These are phyloP conservation scores for Ranitomeya imitator DNA, from an alignment of 2,113 vertebrate genomes.

Conservation along the genomic window DNA sequence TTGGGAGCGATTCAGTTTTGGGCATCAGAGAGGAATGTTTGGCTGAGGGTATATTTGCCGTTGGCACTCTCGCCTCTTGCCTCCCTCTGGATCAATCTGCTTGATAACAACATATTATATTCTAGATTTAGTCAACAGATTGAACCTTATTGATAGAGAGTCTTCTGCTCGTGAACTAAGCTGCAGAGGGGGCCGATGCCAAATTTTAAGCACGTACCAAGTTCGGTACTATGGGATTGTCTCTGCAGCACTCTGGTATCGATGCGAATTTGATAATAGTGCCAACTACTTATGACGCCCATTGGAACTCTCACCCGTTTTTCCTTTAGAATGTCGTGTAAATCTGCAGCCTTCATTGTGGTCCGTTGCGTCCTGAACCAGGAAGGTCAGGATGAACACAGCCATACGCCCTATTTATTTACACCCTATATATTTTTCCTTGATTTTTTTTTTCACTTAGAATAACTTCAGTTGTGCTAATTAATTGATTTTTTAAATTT, in stretches of 20 bases:
- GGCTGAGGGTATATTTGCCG: conserved; percentile 19
- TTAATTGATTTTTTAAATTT: conserved; percentile 59
- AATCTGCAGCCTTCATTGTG: neutral
- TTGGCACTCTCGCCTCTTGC: conserved; percentile 31
- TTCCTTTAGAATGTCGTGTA: neutral
- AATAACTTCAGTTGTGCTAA: conserved; percentile 62
- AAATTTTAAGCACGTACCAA: conserved; percentile 47
- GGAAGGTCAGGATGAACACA: neutral
- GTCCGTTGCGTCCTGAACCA: neutral
- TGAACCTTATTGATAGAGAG: conserved; percentile 41
- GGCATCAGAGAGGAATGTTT: conserved; percentile 46
- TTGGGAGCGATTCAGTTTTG: conserved; percentile 34
- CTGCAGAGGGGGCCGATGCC: conserved; percentile 56
- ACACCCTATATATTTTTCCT: neutral
- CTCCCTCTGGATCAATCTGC: conserved; percentile 49
- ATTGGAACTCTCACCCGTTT: neutral
- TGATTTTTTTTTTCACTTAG: conserved; percentile 31
- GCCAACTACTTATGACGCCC: neutral
- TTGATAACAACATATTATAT: conserved; percentile 52
- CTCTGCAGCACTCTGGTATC: neutral
- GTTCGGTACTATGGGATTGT: neutral
- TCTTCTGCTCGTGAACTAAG: conserved; percentile 14
- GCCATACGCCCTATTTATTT: neutral
- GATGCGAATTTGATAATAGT: neutral
- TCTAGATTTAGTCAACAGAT: conserved; percentile 47